Percentiles rank a stretch among this genome's conserved stretches.
Conservation (phyloP, 2,888 invertebrate genomes). For the Esperia sulphurella region DNA sequence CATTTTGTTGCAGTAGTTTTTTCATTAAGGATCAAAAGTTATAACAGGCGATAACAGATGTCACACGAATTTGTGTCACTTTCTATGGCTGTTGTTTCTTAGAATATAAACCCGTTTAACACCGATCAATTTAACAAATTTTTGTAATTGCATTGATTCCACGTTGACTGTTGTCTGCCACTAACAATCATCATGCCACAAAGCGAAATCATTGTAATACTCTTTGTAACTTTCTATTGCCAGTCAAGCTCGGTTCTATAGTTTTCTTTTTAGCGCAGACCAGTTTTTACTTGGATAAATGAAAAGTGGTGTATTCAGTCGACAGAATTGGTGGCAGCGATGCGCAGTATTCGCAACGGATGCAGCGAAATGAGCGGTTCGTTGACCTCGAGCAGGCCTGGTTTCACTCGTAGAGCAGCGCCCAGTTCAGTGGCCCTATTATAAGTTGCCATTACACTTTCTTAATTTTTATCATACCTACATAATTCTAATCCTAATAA, state of each 20-base stretch:
- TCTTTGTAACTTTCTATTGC: constrained; percentile 51
- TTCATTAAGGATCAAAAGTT: no score
- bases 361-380: constrained; percentile 78
- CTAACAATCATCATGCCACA: constrained; percentile 5
- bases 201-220: constrained; percentile 17
- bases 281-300: constrained; percentile 57
- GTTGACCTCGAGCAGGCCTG: constrained; percentile 68
- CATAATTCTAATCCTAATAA: constrained; percentile 3
- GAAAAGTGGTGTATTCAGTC: constrained; percentile 59
- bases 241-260: constrained; percentile 36
- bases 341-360: constrained; percentile 75
- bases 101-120: not conserved
- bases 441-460: constrained; percentile 48
- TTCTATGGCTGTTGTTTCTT: no score
- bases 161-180: not conserved
- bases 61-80: no score
- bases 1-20: no score
- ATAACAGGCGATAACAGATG: no score
- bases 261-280: constrained; percentile 53
- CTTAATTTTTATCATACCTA: constrained; percentile 32
- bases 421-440: constrained; percentile 72
- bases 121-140: not conserved
- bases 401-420: constrained; percentile 74
- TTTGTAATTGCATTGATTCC: not conserved
- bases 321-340: constrained; percentile 64